A percentile compares a stretch with the other conserved stretches of the same genome.
These are phyloP conservation scores for Apodemus agrarius DNA, from an alignment of 2,797 vertebrate genomes.

Conservation along the genomic window DNA sequence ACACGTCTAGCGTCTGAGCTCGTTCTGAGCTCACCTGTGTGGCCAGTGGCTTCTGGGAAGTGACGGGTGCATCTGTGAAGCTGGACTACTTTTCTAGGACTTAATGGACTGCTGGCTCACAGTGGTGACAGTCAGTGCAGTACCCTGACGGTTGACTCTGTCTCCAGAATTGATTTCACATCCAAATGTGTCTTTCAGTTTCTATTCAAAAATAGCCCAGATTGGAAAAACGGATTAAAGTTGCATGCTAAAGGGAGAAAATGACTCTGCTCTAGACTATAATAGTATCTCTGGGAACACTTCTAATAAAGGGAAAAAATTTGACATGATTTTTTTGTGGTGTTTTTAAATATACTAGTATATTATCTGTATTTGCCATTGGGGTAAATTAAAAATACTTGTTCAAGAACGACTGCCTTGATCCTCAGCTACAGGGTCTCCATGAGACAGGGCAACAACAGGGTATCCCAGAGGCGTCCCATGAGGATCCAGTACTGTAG, in stretches of 20 bases:
- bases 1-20: background rate
- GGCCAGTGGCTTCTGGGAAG: background rate
- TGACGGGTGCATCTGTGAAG: slow-evolving; percentile 6
- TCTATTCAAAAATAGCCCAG: slow-evolving; percentile 76
- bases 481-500: background rate
- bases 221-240: slow-evolving; percentile 72
- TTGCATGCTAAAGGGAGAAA: slow-evolving; percentile 65
- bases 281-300: slow-evolving; percentile 72
- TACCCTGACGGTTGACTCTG: slow-evolving; percentile 22
- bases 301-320: slow-evolving; percentile 68
- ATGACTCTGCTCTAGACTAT: background rate
- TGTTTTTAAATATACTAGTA: slow-evolving; percentile 62
- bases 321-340: slow-evolving; percentile 59
- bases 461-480: background rate
- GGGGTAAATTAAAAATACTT: slow-evolving; percentile 53
- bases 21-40: background rate
- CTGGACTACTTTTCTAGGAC: slow-evolving; percentile 55
- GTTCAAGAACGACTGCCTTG: slow-evolving; percentile 3
- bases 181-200: slow-evolving; percentile 26
- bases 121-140: slow-evolving; percentile 41
- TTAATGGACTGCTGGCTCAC: slow-evolving; percentile 50
- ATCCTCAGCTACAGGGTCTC: background rate
- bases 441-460: background rate
- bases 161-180: slow-evolving; percentile 65
- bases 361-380: slow-evolving; percentile 46